Conservation (phyloP, 2,888 invertebrate genomes). For the Cheilosia variabilis region DNA sequence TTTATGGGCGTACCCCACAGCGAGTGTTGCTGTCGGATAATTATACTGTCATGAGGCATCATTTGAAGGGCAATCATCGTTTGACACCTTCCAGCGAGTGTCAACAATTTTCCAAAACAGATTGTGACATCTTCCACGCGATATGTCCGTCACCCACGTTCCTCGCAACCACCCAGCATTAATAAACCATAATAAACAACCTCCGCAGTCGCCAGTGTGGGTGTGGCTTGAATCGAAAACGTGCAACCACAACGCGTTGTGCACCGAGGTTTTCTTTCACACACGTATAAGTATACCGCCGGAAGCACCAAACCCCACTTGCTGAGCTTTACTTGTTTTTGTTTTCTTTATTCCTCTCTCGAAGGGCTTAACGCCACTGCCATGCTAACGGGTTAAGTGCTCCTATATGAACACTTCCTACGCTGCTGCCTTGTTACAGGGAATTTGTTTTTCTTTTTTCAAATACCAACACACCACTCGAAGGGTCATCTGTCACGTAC, state of each 20-base stretch:
- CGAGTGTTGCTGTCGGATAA: background rate
- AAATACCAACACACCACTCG: constrained; percentile 27
- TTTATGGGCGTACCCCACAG: no score
- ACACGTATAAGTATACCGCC: constrained; percentile 1
- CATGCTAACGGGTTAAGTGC: constrained; percentile 46
- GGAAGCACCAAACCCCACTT: constrained; percentile 38
- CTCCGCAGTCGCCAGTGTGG: constrained; percentile 27
- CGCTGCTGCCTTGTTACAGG: constrained; percentile 5
- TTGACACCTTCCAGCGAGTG: constrained; percentile 34
- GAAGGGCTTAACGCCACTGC: constrained; percentile 5
- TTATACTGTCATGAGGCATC: background rate
- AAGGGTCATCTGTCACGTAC: constrained; percentile 73
- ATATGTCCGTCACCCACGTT: constrained; percentile 15
- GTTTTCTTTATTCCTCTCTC: background rate
- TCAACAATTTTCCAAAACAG: constrained; percentile 36
- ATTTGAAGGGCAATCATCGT: background rate
- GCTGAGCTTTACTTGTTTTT: constrained; percentile 14
- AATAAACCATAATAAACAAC: constrained; percentile 71
- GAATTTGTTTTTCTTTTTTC: background rate
- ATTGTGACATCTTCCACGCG: constrained; percentile 28
- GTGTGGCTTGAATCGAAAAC: constrained; percentile 60
- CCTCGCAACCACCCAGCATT: constrained; percentile 31
- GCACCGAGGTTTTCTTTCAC: constrained; percentile 11
- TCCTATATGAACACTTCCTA: constrained; percentile 20
- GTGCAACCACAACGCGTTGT: constrained; percentile 59